Conservation (phyloP, 2,888 invertebrate genomes). For the Troides aeacus region DNA sequence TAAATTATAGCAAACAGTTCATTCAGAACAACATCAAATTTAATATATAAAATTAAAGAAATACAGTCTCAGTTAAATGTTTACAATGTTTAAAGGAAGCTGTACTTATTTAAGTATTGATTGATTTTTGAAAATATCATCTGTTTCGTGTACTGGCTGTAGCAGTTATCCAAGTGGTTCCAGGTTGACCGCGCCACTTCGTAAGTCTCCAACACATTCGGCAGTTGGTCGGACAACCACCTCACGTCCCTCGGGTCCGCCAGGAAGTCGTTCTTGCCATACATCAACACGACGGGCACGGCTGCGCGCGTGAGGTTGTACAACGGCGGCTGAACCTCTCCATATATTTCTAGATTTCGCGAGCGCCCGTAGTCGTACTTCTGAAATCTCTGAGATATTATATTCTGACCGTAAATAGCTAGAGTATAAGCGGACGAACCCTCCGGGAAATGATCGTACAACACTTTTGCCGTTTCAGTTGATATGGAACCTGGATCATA, state of each 20-base stretch:
- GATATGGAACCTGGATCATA: constrained; percentile 52
- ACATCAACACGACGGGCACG: constrained; percentile 52
- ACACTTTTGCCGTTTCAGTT: constrained; percentile 43
- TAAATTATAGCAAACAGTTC: too few species aligned
- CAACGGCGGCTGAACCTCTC: constrained; percentile 46
- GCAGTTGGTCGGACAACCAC: constrained; percentile 73
- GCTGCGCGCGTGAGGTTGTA: constrained; percentile 53
- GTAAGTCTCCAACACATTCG: constrained; percentile 77
- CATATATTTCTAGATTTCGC: constrained; percentile 51
- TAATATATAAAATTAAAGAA: too few species aligned
- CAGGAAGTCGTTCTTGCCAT: constrained; percentile 76
- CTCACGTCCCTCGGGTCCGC: constrained; percentile 80
- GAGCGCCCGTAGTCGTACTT: constrained; percentile 58
- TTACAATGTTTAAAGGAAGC: not conserved
- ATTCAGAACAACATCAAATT: too few species aligned
- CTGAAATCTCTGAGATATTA: constrained; percentile 43
- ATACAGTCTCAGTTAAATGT: too few species aligned
- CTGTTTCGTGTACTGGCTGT: constrained; percentile 37
- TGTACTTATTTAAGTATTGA: constrained; percentile 12
- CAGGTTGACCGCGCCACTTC: constrained; percentile 73
- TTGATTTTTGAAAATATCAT: constrained; percentile 17
- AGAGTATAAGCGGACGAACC: constrained; percentile 56
- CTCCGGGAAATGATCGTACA: constrained; percentile 58
- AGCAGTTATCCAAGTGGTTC: constrained; percentile 51
- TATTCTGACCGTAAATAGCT: constrained; percentile 58